These are phyloP conservation scores for Rhinoderma darwinii DNA, from an alignment of 2,113 vertebrate species.

Conservation along the genomic window DNA sequence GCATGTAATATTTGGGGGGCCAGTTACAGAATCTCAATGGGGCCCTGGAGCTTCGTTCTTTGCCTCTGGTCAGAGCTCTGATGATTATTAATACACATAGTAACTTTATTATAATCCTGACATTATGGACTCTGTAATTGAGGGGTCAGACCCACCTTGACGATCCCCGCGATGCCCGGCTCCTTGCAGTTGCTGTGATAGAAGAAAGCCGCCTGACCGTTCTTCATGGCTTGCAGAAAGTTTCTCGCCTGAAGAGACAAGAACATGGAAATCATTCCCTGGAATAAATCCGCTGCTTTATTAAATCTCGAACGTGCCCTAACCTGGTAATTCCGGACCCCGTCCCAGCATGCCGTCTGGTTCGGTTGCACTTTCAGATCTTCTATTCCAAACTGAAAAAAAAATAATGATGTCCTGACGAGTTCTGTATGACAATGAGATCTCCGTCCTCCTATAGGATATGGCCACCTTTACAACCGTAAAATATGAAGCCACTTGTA, in stretches of 20 bases:
- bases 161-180: slow-evolving; percentile 87
- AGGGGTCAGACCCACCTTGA: slow-evolving; percentile 77
- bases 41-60: too few species aligned
- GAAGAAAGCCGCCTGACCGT: slow-evolving; percentile 89
- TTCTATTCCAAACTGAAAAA: slow-evolving; percentile 89
- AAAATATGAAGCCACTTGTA: too few species aligned
- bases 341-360: slow-evolving; percentile 92
- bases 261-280: neutral
- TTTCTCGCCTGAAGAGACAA: slow-evolving; percentile 84
- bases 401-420: too few species aligned
- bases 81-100: too few species aligned
- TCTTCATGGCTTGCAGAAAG: slow-evolving; percentile 91
- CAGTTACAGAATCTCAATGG: too few species aligned
- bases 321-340: slow-evolving; percentile 96
- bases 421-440: too few species aligned
- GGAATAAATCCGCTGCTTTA: neutral
- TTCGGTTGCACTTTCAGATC: slow-evolving; percentile 87
- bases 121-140: neutral
- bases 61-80: too few species aligned
- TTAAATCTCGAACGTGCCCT: neutral
- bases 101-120: neutral
- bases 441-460: too few species aligned
- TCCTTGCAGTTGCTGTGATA: slow-evolving; percentile 98
- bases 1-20: too few species aligned
- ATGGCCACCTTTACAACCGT: too few species aligned